Evolutionary conservation across 2,113 vertebrate species (phyloP).

Genomic region (Cacatua alba): DNA sequence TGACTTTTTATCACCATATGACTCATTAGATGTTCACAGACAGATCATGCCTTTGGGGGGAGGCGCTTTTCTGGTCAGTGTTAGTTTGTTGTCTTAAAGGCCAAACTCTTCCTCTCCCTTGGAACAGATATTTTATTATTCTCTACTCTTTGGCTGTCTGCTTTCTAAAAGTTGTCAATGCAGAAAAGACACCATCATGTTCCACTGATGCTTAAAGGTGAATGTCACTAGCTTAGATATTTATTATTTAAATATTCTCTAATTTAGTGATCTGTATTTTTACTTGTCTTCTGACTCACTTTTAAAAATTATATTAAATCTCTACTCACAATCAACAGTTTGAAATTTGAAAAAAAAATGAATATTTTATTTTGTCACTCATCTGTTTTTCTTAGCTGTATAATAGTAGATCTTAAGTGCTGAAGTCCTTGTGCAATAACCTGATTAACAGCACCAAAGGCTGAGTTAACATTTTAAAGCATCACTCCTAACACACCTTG

Average conservation of each 20-base stretch:
- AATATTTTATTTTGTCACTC: neutral
- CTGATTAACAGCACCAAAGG: neutral
- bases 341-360: neutral
- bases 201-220: neutral
- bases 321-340: rapidly evolving
- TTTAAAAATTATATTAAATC: neutral
- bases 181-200: neutral
- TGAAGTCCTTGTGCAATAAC: neutral
- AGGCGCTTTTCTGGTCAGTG: neutral
- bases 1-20: neutral
- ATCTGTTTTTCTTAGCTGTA: neutral
- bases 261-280: neutral
- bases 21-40: neutral
- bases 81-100: neutral
- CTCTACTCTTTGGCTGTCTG: neutral
- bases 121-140: neutral
- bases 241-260: neutral
- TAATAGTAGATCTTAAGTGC: neutral
- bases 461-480: neutral
- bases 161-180: neutral
- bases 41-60: neutral
- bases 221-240: neutral
- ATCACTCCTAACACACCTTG: neutral
- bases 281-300: neutral
- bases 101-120: neutral